Evolutionary conservation across 2,888 invertebrate species (phyloP), one percentile per base, ranked within the genome.

Genomic region (Eustalomyia histrio): DNA sequence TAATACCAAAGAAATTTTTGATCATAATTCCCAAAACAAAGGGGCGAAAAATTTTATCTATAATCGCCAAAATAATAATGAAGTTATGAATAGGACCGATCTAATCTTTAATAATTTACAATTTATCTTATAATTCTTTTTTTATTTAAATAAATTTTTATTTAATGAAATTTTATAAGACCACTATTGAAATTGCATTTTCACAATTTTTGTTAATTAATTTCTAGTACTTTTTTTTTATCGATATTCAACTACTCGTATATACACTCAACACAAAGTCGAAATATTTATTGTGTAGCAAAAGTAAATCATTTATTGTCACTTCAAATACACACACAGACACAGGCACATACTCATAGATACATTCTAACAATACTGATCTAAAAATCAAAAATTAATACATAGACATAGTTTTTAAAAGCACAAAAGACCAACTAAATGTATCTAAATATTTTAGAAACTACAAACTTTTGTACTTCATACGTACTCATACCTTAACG

Each of bases 261-360:
- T n/a, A n/a, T 60, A 43, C 33, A 65, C 17, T 8, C 10, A 58
- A 60, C 18, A 75, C 43, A 60, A 53, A 67, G 53, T 53, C 61
- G 18, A 43, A 47, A 68, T 29, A 61, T 17, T 75, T 57, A 47
- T 64, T 69, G 63, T 18, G 17, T 33, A 9, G 5, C 14, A 21
- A 24, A 78, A 65, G 53, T 72, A 80, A 76, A 75, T 76, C 76
- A 80, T 68, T 76, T 80, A 80, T 78, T 81, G 74, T 75, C 7
- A 29, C 29, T 29, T 7, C 0, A 16, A 29, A 61, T 50, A 18
- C 17, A 18, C 1, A 33, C 21, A 12, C 14, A n/a, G n/a, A 60
- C 17, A 29, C 12, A 60, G 1, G 24, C 18, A 55, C 10, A 14
- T 33, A 65, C 17, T 43, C 16, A 47, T 6, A 43, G 6, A 14